Percentiles rank a stretch among this genome's conserved stretches.
Evolutionary conservation across 2,797 vertebrate species (phyloP).

Genomic region (Malacoraja senta): DNA sequence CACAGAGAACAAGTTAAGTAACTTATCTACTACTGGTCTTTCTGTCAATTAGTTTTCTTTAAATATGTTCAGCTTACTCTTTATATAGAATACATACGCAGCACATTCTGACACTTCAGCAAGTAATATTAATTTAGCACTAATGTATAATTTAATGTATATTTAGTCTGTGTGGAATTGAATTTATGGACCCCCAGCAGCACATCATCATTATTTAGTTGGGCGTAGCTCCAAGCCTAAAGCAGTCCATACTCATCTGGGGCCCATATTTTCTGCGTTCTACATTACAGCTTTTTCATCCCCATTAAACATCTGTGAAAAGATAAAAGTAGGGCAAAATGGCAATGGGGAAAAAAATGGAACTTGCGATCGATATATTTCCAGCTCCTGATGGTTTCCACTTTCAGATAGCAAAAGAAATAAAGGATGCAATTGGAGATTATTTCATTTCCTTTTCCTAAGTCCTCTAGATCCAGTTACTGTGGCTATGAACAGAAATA

Average conservation of each 20-base stretch:
- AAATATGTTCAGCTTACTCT: background rate
- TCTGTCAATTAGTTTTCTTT: background rate
- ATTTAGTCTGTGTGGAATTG: background rate
- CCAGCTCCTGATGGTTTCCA: background rate
- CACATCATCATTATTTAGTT: background rate
- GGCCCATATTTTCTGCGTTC: background rate
- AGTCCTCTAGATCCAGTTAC: background rate
- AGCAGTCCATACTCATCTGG: background rate
- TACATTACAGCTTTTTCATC: background rate
- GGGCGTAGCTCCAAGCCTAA: background rate
- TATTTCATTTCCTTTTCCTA: background rate
- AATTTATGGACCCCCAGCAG: background rate
- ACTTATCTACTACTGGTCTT: constrained; percentile 5
- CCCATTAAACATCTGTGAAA: background rate
- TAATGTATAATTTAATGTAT: background rate
- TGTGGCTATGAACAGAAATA: background rate
- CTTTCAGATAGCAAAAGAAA: background rate
- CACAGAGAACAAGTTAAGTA: background rate
- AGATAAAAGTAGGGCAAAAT: background rate
- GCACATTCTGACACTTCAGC: background rate
- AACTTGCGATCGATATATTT: background rate
- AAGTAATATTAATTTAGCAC: background rate
- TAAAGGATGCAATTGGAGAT: background rate
- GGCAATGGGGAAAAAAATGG: background rate
- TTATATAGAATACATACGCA: background rate